Percentiles rank a stretch among this genome's conserved stretches.
phyloP scores from a whole-genome alignment of 2,797 vertebrate genomes.

The Anniella stebbinsi region DNA sequence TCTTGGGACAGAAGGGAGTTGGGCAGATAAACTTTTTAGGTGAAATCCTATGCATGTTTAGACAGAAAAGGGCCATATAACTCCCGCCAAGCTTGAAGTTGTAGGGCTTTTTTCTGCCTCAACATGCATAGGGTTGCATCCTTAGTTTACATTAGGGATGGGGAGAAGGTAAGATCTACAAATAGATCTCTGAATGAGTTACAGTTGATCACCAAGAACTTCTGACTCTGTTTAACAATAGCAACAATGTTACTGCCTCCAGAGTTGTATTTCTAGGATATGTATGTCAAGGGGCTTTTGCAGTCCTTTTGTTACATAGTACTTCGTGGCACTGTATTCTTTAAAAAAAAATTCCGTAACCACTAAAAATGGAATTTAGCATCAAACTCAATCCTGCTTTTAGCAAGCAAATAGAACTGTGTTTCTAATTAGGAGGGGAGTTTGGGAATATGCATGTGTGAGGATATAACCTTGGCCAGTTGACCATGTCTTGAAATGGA shows the following conservation, averaged over 20 bases:
- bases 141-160: too few species aligned
- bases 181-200: too few species aligned
- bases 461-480: neutral
- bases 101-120: too few species aligned
- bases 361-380: neutral
- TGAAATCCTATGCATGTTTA: too few species aligned
- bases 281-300: accelerated
- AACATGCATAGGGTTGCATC: too few species aligned
- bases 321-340: neutral
- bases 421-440: neutral
- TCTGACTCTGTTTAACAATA: too few species aligned
- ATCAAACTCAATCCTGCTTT: neutral
- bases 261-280: neutral
- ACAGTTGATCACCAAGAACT: too few species aligned
- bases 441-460: neutral
- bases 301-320: neutral
- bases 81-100: too few species aligned
- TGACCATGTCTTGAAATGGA: neutral
- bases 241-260: too few species aligned
- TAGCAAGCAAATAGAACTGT: conserved; percentile 37
- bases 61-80: too few species aligned
- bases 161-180: too few species aligned
- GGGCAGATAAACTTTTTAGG: neutral
- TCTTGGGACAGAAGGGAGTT: neutral
- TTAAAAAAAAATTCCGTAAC: conserved; percentile 8